Conservation (phyloP, 2,113 vertebrate genomes). For the Mus pahari region DNA sequence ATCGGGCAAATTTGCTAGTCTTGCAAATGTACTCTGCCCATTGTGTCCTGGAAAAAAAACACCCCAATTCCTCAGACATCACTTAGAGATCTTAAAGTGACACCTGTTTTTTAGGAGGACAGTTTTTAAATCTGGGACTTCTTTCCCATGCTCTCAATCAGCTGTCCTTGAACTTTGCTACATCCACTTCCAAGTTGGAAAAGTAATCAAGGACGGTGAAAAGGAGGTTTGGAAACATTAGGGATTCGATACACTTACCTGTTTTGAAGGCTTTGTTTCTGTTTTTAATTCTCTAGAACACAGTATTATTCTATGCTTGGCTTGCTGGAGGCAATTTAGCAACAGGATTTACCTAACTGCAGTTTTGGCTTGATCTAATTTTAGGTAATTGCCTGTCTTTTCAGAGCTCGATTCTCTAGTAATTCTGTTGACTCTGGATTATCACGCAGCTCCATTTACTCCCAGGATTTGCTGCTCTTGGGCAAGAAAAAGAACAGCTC, state of each 20-base stretch:
- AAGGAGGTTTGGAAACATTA: background rate
- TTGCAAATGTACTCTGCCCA: constrained; percentile 33
- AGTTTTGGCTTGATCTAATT: constrained; percentile 58
- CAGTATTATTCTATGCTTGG: background rate
- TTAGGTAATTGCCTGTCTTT: constrained; percentile 62
- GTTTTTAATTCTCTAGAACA: background rate
- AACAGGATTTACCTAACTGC: constrained; percentile 52
- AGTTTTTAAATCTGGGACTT: background rate
- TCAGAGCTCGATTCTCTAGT: background rate
- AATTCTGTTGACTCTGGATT: background rate
- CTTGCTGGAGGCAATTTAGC: constrained; percentile 58
- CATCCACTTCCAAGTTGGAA: constrained; percentile 13
- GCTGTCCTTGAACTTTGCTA: background rate
- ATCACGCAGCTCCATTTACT: background rate
- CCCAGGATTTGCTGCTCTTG: background rate
- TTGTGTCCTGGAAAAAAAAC: background rate
- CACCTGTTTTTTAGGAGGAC: constrained; percentile 18
- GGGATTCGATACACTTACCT: background rate
- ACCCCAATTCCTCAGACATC: constrained; percentile 39
- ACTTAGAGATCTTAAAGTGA: background rate
- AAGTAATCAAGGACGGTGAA: constrained; percentile 44
- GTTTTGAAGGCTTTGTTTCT: background rate
- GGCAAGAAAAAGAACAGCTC: constrained; percentile 40
- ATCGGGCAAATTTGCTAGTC: background rate
- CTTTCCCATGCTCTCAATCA: background rate